Base-by-base conservation (phyloP, 2,113 vertebrate species). In the Pygoscelis antarcticus region DNA sequence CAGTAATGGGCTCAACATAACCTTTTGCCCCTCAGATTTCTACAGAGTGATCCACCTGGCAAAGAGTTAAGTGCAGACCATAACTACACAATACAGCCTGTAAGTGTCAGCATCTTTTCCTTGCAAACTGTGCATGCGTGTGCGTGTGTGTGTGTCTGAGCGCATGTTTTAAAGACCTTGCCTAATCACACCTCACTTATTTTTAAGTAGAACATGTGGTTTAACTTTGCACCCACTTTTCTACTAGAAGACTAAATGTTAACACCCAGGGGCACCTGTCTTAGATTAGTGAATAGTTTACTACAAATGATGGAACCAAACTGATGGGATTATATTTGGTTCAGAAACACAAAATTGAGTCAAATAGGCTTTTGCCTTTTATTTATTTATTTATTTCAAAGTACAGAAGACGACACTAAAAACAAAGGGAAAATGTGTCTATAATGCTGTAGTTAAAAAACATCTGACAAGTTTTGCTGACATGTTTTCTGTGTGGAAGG, bases 211-310 rank as follows among this genome's bases (percentile, higher is more conserved):
- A 96, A 98, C 99, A 99, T 99, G 98, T 99, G 99, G 99, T 99
- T 99, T 99, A 98, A 99, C 98, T 99, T 99, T 99, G 98, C 99
- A 99, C 99, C 99, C 98, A 99, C 98, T 99, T 99, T 99, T 99
- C 99, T 98, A 98, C 98, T 98, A 98, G 98, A 98, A 98, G 98
- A 97, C 98, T 98, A 98, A 98, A 97, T 98, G 98, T 99, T 98
- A 98, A 99, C 99, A 99, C 99, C 98, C 97, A 94, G 94, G 80
- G 95, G 97, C 99, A 99, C 99, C 99, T 99, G 99, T 98, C 98
- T 98, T 96, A 96, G 98, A 99, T 99, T 99, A 99, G 96, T 32
- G 79, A 80, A 61, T 83, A 75, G 72, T 97, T 98, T 97, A 96
- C 97, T 92, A 96, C 96, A 97, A 98, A 96, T 92, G 96, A 97